Percentiles rank a stretch among this genome's conserved stretches.
Evolutionary conservation across 2,113 vertebrate genomes (phyloP).

Genomic region (Orycteropus afer): DNA sequence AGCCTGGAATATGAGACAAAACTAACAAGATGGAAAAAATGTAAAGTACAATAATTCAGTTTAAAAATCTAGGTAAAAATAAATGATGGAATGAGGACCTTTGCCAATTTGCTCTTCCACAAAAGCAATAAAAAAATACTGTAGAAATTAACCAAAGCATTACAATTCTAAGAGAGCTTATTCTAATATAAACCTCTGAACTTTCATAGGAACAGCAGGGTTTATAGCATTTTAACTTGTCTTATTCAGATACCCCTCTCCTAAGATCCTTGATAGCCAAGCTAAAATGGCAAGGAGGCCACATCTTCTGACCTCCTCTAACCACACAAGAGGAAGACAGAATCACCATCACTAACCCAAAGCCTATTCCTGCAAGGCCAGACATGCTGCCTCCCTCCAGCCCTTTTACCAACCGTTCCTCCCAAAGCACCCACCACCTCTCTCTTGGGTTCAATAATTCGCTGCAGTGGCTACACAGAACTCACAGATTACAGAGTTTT

Average conservation of each 20-base stretch:
- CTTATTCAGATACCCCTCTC: background rate
- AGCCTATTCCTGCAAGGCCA: too few relatives aligned
- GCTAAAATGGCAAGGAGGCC: too few relatives aligned
- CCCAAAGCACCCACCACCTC: too few relatives aligned
- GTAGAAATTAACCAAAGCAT: background rate
- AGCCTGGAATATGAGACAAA: background rate
- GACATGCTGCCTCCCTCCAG: too few relatives aligned
- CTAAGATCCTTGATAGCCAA: background rate
- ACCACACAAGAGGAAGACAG: too few relatives aligned
- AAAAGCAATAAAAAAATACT: background rate
- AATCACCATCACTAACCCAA: too few relatives aligned
- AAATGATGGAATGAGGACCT: background rate
- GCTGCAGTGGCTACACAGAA: too few relatives aligned
- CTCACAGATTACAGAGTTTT: too few relatives aligned
- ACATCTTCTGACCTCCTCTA: too few relatives aligned
- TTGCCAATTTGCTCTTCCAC: background rate
- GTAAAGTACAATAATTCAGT: background rate
- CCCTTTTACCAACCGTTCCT: too few relatives aligned
- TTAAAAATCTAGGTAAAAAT: background rate
- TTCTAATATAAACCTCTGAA: background rate
- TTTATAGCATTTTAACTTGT: background rate
- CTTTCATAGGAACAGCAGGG: background rate
- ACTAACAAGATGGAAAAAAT: background rate
- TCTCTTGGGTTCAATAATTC: too few relatives aligned
- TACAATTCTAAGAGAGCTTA: background rate